These are phyloP conservation scores for Paratrypauchen microcephalus DNA, from an alignment of 2,797 vertebrate species.

Conservation along the genomic window DNA sequence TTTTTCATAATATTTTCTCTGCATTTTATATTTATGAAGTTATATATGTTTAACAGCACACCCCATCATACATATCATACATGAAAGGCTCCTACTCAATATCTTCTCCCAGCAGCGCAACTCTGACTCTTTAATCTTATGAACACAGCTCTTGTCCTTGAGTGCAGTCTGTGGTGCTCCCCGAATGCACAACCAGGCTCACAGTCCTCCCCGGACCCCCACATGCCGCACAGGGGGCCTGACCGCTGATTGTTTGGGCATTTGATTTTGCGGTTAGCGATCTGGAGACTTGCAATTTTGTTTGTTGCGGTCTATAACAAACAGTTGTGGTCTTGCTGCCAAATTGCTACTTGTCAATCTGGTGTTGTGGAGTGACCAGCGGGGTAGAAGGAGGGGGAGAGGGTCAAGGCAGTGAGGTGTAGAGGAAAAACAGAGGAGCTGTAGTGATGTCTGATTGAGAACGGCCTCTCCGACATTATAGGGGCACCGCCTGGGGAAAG, in stretches of 20 bases:
- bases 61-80: neutral
- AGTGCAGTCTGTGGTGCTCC: slow-evolving; percentile 40
- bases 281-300: slow-evolving; percentile 31
- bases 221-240: slow-evolving; percentile 22
- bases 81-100: neutral
- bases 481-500: slow-evolving; percentile 47
- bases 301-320: slow-evolving; percentile 44
- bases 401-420: slow-evolving; percentile 29
- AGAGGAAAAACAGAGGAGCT: slow-evolving; percentile 35
- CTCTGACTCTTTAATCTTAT: slow-evolving; percentile 9
- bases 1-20: no score
- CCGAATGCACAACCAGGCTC: slow-evolving; percentile 56
- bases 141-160: slow-evolving; percentile 43
- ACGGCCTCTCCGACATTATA: slow-evolving; percentile 38
- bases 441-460: slow-evolving; percentile 35
- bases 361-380: slow-evolving; percentile 17
- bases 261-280: slow-evolving; percentile 42
- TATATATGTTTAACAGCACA: neutral
- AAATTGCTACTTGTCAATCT: slow-evolving; percentile 40
- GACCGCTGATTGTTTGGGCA: slow-evolving; percentile 26
- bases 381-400: slow-evolving; percentile 2
- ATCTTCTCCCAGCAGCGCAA: neutral
- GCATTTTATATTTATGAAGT: no score
- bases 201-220: slow-evolving; percentile 32
- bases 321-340: slow-evolving; percentile 28